Evolutionary conservation across 1,140 invertebrate species (phyloP), one percentile per base, ranked within the genome.

Genomic region (Danaus plexippus): DNA sequence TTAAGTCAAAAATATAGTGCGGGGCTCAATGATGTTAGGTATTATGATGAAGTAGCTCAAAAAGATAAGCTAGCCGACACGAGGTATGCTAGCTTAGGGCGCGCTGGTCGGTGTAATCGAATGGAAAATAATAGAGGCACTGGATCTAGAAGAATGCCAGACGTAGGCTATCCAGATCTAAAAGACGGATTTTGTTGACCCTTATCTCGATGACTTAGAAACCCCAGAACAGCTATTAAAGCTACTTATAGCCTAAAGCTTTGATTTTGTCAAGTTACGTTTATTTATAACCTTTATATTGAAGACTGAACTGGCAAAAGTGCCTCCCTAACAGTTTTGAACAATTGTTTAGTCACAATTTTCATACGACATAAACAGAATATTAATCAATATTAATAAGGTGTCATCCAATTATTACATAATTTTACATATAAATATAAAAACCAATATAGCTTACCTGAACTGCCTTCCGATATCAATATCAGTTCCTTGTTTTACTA

Each of bases 151-250:
- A 75, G 88, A 88, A 87, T 91, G 89, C 85, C 86, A 84, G 84
- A 87, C 64, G 67, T 85, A 54, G 80, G 81, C 59, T 91, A 91
- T 72, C 88, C 91, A 63, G 91, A 92, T 60, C 88, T 91, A 51
- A 92, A 92, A 79, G 91, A 92, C 74, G 90, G 89, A 74, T 90
- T 92, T 81, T 92, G 91, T 92, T 93, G 92, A 93, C 91, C 90
- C 87, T 88, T 32, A 89, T 77, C 89, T 88, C 73, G 90, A 89
- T 66, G 80, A 88, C 61, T 82, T 91, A 75, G 91, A 92, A 85
- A 92, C 91, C 54, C 91, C 89, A 48, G 90, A 92, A 47, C 87
- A 85, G 69, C 66, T 53, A 44, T 56, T 43, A 66, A 59, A 60
- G 52, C 58, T 64, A 54, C 43, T 60, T 18, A 47, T 61, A 63